These are phyloP conservation scores for Chaetura pelagica DNA, from an alignment of 2,113 vertebrate species.

Conservation along the genomic window DNA sequence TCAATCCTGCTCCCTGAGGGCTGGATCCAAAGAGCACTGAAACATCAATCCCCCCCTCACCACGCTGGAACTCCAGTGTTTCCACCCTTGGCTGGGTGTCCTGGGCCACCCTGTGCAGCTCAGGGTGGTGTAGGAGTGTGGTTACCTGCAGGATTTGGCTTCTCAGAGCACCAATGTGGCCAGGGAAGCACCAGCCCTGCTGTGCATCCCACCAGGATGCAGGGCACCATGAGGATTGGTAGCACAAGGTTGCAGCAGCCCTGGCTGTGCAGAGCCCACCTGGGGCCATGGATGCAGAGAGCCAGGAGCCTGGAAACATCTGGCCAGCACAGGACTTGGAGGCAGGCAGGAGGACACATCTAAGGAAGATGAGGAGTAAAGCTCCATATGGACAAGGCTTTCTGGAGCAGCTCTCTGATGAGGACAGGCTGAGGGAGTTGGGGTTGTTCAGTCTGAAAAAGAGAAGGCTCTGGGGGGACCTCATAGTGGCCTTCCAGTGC, in stretches of 20 bases:
- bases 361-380: neutral
- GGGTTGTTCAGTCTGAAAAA: too few relatives aligned
- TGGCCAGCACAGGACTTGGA: neutral
- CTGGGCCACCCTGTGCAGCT: neutral
- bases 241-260: neutral
- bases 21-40: neutral
- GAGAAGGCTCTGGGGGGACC: too few relatives aligned
- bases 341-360: accelerated
- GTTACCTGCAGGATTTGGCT: accelerated
- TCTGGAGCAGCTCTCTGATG: neutral
- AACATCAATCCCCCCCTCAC: neutral
- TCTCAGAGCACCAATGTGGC: neutral
- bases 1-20: neutral
- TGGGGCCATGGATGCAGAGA: neutral
- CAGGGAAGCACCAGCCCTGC: accelerated
- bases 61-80: accelerated
- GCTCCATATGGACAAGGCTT: accelerated
- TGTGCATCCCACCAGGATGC: accelerated
- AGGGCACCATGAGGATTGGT: neutral
- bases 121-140: neutral
- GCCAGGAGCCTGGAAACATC: neutral
- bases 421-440: too few relatives aligned
- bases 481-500: too few relatives aligned
- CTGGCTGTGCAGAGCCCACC: neutral
- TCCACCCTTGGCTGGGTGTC: neutral